phyloP scores from a whole-genome alignment of 2,888 invertebrate species.

The Polydrusus tereticollis region DNA sequence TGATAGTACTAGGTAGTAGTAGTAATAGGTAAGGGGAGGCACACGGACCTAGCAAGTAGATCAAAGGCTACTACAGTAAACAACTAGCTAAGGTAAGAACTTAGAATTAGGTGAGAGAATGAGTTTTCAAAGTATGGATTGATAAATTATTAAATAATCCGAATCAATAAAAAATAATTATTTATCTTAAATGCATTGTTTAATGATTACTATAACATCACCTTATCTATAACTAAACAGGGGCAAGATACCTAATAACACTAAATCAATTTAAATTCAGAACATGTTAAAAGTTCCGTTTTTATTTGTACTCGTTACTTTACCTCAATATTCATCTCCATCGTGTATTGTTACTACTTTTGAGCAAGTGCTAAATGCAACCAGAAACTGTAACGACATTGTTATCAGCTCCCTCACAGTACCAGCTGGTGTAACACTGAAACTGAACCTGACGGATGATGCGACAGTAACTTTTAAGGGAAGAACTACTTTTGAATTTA shows the following conservation, averaged over 20 bases:
- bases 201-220: too few species aligned
- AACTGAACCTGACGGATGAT: slow-evolving; percentile 29
- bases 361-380: slow-evolving; percentile 18
- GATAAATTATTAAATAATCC: too few species aligned
- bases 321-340: neutral
- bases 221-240: neutral
- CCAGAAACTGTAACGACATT: slow-evolving; percentile 22
- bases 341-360: slow-evolving; percentile 17
- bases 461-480: slow-evolving; percentile 29
- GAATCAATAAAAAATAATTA: neutral
- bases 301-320: neutral
- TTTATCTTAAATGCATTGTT: too few species aligned
- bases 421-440: slow-evolving; percentile 32
- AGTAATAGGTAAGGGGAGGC: too few species aligned
- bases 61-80: too few species aligned
- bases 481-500: slow-evolving; percentile 28
- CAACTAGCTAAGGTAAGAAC: too few species aligned
- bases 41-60: too few species aligned
- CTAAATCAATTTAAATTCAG: neutral
- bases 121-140: too few species aligned
- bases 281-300: neutral
- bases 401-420: slow-evolving; percentile 15
- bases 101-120: too few species aligned
- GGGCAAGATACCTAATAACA: too few species aligned
- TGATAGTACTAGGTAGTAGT: too few species aligned